phyloP scores from a whole-genome alignment of 2,888 invertebrate genomes.

The Scelioninae gen. 2 region DNA sequence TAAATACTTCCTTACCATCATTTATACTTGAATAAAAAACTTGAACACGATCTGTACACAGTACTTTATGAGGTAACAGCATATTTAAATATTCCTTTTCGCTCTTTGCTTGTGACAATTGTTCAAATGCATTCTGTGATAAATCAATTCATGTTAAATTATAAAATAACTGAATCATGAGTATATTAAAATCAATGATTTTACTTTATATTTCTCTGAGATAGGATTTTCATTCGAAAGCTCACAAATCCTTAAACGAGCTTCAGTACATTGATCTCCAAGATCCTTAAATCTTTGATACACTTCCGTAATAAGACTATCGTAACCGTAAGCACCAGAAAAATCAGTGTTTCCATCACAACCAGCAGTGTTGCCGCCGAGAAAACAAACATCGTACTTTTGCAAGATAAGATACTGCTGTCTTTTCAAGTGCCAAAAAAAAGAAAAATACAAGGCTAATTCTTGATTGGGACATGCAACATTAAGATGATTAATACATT shows the following conservation, averaged over 20 bases:
- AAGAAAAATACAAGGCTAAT: conserved; percentile 76
- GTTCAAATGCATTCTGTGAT: background rate
- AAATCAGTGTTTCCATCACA: conserved; percentile 65
- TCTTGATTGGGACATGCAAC: conserved; percentile 82
- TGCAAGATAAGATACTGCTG: conserved; percentile 66
- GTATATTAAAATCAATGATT: background rate
- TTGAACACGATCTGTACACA: conserved; percentile 59
- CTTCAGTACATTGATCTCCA: conserved; percentile 25
- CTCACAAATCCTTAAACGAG: conserved; percentile 50
- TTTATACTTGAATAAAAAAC: conserved; percentile 64
- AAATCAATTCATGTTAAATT: conserved; percentile 2
- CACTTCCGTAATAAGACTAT: conserved; percentile 63
- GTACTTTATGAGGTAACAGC: background rate
- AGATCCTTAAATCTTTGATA: conserved; percentile 62
- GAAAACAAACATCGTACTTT: conserved; percentile 68
- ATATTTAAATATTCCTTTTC: background rate
- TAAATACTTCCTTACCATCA: conserved; percentile 64
- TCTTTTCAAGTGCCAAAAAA: conserved; percentile 70
- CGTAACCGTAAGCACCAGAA: conserved; percentile 68
- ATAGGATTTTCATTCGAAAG: conserved; percentile 24
- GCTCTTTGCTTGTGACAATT: background rate
- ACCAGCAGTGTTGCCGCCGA: conserved; percentile 65
- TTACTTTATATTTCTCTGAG: conserved; percentile 12
- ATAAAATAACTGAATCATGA: background rate
- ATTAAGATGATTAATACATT: conserved; percentile 75